These are phyloP conservation scores for Syngnathoides biaculeatus DNA, from an alignment of 2,113 vertebrate species.

Conservation along the genomic window DNA sequence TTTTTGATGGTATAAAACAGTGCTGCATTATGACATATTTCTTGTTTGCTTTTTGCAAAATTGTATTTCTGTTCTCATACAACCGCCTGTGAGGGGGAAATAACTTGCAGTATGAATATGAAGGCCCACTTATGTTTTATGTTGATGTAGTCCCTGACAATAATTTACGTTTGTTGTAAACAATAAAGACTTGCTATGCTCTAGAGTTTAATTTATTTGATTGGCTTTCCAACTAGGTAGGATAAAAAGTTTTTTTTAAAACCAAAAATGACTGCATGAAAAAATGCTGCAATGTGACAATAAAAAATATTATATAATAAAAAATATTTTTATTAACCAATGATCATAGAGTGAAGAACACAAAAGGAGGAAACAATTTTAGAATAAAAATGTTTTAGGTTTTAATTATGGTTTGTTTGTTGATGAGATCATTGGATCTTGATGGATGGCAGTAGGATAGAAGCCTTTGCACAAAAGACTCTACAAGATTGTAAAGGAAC, in stretches of 20 bases:
- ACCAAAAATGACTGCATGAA: constrained; percentile 12
- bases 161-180: constrained; percentile 52
- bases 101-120: constrained; percentile 25
- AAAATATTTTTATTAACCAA: too few relatives aligned
- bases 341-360: too few relatives aligned
- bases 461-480: too few relatives aligned
- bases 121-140: constrained; percentile 47
- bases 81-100: constrained; percentile 8
- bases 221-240: not conserved
- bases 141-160: constrained; percentile 52
- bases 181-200: constrained; percentile 44
- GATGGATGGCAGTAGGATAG: too few relatives aligned
- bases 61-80: not conserved
- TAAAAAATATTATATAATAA: too few relatives aligned
- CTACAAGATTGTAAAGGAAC: not conserved
- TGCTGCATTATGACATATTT: not conserved
- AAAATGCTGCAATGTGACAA: not conserved
- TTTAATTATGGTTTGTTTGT: too few relatives aligned
- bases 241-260: constrained; percentile 4
- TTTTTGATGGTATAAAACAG: not conserved
- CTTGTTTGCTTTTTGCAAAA: constrained; percentile 3
- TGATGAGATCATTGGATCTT: too few relatives aligned
- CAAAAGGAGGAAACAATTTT: too few relatives aligned
- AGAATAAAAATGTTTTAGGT: too few relatives aligned
- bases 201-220: not conserved